A percentile compares a stretch with the other conserved stretches of the same genome.
Conservation (phyloP, 2,797 vertebrate genomes). For the Gadopsis bispinosus region DNA sequence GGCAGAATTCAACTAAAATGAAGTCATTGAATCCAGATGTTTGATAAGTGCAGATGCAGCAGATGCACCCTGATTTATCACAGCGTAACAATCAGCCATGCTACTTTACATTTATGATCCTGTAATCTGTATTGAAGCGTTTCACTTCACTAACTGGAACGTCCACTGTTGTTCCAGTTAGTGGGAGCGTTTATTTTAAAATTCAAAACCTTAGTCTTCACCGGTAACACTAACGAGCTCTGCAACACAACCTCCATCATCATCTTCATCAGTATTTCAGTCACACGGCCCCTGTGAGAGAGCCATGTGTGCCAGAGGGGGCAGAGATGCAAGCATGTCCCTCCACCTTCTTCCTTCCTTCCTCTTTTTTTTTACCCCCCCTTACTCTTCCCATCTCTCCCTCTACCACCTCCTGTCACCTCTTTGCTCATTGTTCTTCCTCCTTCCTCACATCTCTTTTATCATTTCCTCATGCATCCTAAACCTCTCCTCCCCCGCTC, state of each 20-base stretch:
- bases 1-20: background rate
- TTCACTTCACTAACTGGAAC: background rate
- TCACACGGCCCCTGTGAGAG: background rate
- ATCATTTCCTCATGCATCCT: background rate
- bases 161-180: background rate
- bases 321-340: constrained; percentile 33
- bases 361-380: background rate
- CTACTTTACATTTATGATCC: background rate
- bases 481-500: background rate
- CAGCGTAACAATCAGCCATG: background rate
- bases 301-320: constrained; percentile 24
- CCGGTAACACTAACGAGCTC: background rate
- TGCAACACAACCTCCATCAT: background rate
- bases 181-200: background rate
- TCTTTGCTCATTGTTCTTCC: background rate
- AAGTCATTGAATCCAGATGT: background rate
- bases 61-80: background rate
- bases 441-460: background rate
- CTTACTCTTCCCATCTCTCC: constrained; percentile 13
- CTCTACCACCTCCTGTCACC: constrained; percentile 13
- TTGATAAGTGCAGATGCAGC: background rate
- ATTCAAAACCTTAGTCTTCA: constrained; percentile 3
- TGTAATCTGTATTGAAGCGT: background rate
- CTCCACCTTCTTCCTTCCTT: constrained; percentile 37
- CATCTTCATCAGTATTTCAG: background rate